Evolutionary conservation across 2,888 invertebrate species (phyloP), one percentile per base, ranked within the genome.

Genomic region (Drosophila hamatofila): DNA sequence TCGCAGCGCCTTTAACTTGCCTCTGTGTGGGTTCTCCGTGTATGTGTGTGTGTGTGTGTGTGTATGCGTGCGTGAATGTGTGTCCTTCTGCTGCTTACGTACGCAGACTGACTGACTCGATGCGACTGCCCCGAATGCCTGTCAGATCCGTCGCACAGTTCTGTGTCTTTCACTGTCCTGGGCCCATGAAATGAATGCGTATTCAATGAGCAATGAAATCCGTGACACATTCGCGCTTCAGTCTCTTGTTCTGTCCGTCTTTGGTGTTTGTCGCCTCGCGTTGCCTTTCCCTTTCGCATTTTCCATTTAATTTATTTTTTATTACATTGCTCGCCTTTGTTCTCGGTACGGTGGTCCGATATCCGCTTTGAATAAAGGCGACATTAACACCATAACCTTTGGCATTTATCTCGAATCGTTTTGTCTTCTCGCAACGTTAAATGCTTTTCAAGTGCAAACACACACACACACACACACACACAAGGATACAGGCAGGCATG

Each of bases 81-180:
- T 90, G 88, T 91, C 90, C 90, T 90, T 90, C 90, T 80, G 79
- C 79, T 83, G 87, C 86, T 86, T 86, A 90, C 90, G 90, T 90
- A 86, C 89, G 89, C 90, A 86, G 90, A 89, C 90, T 84, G 89
- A 87, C 74, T 86, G 86, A 90, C 86, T 86, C 88, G 88, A 79
- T 88, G 88, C 86, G 90, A 84, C 90, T 87, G 89, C 80, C 79
- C 80, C 80, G 87, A 80, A 80, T 81, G 89, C 71, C 81, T 46
- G 78, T 58, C 78, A 78, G 81, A 77, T 78, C 78, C 78, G 68
- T 78, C 67, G 63, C 77, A 68, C 80, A 66, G 65, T 66, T 72
- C 44, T 61, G 59, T 59, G 54, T 61, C 74, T 60, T 74, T 66
- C 62, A 21, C 7, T 37, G 35, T 62, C 70, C 67, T 75, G 71